phyloP scores from a whole-genome alignment of 2,888 invertebrate genomes.

The Melinopterus prodromus region DNA sequence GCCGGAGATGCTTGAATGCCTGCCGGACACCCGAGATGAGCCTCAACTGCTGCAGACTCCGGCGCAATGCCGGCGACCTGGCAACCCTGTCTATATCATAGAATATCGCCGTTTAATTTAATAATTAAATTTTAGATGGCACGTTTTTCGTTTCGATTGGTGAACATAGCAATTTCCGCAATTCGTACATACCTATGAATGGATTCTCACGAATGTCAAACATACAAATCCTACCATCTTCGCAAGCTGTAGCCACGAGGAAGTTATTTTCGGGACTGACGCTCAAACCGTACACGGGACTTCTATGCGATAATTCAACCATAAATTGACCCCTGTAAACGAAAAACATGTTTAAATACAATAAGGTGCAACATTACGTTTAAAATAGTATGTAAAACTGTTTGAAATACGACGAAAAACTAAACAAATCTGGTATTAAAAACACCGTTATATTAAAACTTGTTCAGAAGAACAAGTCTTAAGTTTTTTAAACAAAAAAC shows the following conservation, averaged over 20 bases:
- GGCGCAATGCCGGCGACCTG: no score
- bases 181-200: constrained; percentile 25
- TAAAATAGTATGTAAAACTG: no score
- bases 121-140: neutral
- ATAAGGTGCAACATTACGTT: no score
- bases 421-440: no score
- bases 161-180: neutral
- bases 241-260: constrained; percentile 89
- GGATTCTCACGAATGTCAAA: constrained; percentile 80
- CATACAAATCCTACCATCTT: constrained; percentile 87
- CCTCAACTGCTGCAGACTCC: no score
- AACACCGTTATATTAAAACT: no score
- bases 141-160: neutral
- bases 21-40: no score
- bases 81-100: no score
- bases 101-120: no score
- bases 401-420: no score
- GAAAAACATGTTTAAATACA: no score
- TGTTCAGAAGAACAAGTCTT: neutral
- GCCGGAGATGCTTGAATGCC: no score
- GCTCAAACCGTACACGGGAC: constrained; percentile 90
- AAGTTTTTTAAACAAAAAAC: neutral
- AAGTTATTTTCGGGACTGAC: constrained; percentile 86
- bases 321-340: constrained; percentile 65
- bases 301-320: constrained; percentile 83